These are phyloP conservation scores for Drosophila sp. DNA, from an alignment of 1,140 invertebrate species.

Conservation along the genomic window DNA sequence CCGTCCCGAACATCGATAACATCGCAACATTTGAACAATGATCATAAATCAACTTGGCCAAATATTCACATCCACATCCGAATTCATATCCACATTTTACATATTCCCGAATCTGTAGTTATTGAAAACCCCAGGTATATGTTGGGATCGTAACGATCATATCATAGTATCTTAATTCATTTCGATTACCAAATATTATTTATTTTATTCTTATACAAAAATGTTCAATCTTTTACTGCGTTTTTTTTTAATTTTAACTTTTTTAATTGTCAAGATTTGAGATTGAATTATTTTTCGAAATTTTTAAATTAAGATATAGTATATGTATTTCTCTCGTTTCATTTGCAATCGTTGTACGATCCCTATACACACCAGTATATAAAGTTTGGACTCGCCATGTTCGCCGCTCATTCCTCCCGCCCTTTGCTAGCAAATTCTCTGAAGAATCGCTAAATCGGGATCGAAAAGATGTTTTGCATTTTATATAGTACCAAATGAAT, in stretches of 20 bases:
- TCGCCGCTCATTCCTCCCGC: slow-evolving; percentile 5
- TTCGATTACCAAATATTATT: too few species aligned
- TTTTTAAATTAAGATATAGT: too few species aligned
- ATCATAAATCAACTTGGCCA: background rate
- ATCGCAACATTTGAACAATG: background rate
- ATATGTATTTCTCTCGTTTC: too few species aligned
- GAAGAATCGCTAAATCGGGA: slow-evolving; percentile 32
- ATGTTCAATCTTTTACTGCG: too few species aligned
- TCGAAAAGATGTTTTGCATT: slow-evolving; percentile 58
- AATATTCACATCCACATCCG: background rate
- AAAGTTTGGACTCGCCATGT: background rate
- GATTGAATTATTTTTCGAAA: too few species aligned
- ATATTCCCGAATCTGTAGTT: too few species aligned
- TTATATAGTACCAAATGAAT: slow-evolving; percentile 73
- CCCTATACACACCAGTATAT: background rate
- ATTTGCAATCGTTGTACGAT: background rate
- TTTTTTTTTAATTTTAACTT: too few species aligned
- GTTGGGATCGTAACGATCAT: background rate
- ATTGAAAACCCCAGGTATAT: background rate
- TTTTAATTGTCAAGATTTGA: too few species aligned
- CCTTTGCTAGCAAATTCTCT: background rate
- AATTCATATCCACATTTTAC: too few species aligned
- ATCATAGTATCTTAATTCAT: background rate
- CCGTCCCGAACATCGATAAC: slow-evolving; percentile 43
- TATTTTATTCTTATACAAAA: too few species aligned